Percentiles rank a stretch among this genome's conserved stretches.
Conservation (phyloP, 2,888 invertebrate genomes). For the Cinara cedri region DNA sequence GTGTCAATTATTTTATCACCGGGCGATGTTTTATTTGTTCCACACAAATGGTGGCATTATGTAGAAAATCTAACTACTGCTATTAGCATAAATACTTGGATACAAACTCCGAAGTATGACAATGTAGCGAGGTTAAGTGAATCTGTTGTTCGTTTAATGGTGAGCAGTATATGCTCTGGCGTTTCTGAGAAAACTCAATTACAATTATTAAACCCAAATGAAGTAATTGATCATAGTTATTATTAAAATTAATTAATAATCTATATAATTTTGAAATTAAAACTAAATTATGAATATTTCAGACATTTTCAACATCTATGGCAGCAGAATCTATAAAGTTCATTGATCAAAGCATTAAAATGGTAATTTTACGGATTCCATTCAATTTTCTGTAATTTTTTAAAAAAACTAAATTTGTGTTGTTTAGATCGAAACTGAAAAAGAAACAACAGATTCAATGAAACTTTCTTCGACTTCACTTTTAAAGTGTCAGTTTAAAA, state of each 20-base stretch:
- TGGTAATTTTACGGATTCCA: conserved; percentile 1
- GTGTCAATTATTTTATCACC: conserved; percentile 74
- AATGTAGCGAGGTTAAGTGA: conserved; percentile 69
- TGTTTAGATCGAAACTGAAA: conserved; percentile 19
- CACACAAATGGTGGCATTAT: conserved; percentile 96
- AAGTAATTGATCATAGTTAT: conserved; percentile 63
- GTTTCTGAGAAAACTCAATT: conserved; percentile 65
- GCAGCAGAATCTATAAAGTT: conserved; percentile 20
- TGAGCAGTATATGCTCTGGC: conserved; percentile 69
- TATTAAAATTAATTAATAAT: neutral
- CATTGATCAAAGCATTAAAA: conserved; percentile 29
- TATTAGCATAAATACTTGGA: conserved; percentile 75
- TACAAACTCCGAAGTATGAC: conserved; percentile 68
- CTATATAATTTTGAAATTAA: neutral
- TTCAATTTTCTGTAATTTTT: neutral
- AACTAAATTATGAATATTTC: neutral
- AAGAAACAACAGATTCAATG: neutral
- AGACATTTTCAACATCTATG: conserved; percentile 29
- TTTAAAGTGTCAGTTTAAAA: conserved; percentile 6
- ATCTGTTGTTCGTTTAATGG: conserved; percentile 72
- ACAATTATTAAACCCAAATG: conserved; percentile 73
- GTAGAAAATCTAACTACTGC: conserved; percentile 73
- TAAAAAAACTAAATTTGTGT: too few species aligned
- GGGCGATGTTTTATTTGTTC: conserved; percentile 88
- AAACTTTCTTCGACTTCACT: neutral